Evolutionary conservation across 2,113 vertebrate genomes (phyloP).

Genomic region (Marmota monax): DNA sequence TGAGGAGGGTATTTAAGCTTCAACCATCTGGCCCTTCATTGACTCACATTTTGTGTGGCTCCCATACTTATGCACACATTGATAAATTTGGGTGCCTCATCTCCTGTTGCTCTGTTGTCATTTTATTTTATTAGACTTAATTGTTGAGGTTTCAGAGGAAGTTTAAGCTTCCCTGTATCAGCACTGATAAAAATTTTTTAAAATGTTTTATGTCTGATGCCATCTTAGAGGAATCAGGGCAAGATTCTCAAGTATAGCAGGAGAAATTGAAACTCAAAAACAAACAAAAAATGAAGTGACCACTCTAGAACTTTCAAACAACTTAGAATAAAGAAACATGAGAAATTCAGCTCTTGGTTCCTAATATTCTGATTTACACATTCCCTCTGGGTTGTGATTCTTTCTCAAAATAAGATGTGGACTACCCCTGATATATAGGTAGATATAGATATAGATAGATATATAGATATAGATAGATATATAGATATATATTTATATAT

Average conservation of each 20-base stretch:
- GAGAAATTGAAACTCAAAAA: conserved; percentile 23
- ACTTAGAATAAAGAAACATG: not conserved
- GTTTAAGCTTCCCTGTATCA: not conserved
- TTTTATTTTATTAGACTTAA: not conserved
- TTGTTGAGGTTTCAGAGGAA: not conserved
- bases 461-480: too few species aligned
- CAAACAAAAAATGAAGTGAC: not conserved
- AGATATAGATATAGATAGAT: too few species aligned
- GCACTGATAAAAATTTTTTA: not conserved
- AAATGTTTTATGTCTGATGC: not conserved
- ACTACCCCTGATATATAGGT: not conserved
- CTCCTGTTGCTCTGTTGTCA: not conserved
- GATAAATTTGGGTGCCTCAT: not conserved
- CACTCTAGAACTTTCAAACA: not conserved
- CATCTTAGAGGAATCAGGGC: not conserved
- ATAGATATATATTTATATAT: too few species aligned
- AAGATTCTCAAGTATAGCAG: not conserved
- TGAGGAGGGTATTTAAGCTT: not conserved
- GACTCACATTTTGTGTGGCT: not conserved
- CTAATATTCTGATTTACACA: not conserved
- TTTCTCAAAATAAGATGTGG: conserved; percentile 11
- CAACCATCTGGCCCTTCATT: not conserved
- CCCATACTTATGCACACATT: not conserved
- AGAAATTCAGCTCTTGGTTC: not conserved
- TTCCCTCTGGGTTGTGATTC: conserved; percentile 4